Percentiles rank a stretch among this genome's conserved stretches.
These are phyloP conservation scores for Cepaea nemoralis DNA, from an alignment of 1,140 invertebrate species.

Conservation along the genomic window DNA sequence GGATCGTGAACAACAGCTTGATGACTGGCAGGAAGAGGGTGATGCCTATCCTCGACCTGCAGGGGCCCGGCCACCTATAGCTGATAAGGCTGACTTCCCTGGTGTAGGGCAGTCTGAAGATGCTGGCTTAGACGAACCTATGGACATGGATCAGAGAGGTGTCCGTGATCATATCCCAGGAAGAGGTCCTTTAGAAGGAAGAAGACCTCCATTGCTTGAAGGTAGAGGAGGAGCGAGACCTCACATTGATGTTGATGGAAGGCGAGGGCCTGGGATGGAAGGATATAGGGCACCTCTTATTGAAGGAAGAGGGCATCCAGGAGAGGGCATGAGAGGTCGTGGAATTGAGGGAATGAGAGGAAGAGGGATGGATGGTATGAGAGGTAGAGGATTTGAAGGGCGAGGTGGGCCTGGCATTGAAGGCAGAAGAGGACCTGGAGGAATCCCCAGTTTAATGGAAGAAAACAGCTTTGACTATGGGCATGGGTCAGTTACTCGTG, in stretches of 20 bases:
- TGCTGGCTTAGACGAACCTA: not conserved
- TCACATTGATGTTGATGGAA: slow-evolving; percentile 26
- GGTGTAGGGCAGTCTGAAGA: not conserved
- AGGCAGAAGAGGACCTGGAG: slow-evolving; percentile 29
- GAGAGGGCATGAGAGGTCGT: slow-evolving; percentile 31
- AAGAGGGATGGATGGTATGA: slow-evolving; percentile 28
- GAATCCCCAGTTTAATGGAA: not conserved
- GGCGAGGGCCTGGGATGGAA: slow-evolving; percentile 37
- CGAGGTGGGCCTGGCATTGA: slow-evolving; percentile 23
- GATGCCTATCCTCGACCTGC: slow-evolving; percentile 1
- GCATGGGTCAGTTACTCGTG: not conserved
- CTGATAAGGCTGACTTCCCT: not conserved
- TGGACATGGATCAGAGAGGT: slow-evolving; percentile 42
- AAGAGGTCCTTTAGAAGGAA: slow-evolving; percentile 21
- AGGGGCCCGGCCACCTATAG: not conserved
- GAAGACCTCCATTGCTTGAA: slow-evolving; percentile 9
- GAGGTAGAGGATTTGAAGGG: slow-evolving; percentile 25
- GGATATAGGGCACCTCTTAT: slow-evolving; percentile 8
- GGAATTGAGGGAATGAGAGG: slow-evolving; percentile 35
- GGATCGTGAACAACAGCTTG: slow-evolving; percentile 23
- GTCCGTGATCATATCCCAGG: not conserved
- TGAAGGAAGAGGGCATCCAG: not conserved
- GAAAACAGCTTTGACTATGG: slow-evolving; percentile 36
- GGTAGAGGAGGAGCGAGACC: slow-evolving; percentile 17
- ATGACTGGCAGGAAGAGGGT: slow-evolving; percentile 5